Evolutionary conservation across 2,797 vertebrate species (phyloP).

Genomic region (Crocodylus rhombifer): DNA sequence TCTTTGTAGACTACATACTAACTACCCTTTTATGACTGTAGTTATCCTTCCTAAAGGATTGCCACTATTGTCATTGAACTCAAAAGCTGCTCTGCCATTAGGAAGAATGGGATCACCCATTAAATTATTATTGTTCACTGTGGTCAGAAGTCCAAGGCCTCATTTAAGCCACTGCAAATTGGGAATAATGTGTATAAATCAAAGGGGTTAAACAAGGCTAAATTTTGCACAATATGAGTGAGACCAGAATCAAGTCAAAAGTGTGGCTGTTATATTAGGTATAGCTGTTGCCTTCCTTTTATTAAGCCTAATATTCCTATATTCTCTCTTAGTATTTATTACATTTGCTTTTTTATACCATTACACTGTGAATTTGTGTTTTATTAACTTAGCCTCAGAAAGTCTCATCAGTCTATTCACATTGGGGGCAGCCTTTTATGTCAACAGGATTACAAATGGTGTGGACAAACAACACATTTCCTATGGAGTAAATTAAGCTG

Average conservation of each 20-base stretch:
- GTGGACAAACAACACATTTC: too few species aligned
- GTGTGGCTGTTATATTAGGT: not conserved
- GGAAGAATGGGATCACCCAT: too few species aligned
- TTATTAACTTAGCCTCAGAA: not conserved
- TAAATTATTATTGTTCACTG: not conserved
- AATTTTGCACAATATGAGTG: not conserved
- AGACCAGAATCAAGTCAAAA: not conserved
- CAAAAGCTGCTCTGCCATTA: not conserved
- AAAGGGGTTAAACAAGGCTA: not conserved
- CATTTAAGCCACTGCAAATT: not conserved
- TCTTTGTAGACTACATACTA: not conserved
- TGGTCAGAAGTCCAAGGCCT: not conserved
- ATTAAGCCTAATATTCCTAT: not conserved
- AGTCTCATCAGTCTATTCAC: not conserved
- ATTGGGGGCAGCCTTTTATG: not conserved
- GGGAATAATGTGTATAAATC: not conserved
- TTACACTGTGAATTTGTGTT: not conserved
- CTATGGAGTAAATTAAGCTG: too few species aligned
- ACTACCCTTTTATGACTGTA: not conserved
- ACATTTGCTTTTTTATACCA: not conserved
- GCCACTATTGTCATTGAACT: not conserved
- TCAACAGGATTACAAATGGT: not conserved
- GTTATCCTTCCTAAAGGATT: rapidly evolving
- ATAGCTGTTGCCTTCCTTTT: not conserved
- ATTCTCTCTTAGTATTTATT: not conserved